A percentile compares a stretch with the other conserved stretches of the same genome.
Conservation (phyloP, 2,797 vertebrate species). For the Sphaeramia orbicularis region DNA sequence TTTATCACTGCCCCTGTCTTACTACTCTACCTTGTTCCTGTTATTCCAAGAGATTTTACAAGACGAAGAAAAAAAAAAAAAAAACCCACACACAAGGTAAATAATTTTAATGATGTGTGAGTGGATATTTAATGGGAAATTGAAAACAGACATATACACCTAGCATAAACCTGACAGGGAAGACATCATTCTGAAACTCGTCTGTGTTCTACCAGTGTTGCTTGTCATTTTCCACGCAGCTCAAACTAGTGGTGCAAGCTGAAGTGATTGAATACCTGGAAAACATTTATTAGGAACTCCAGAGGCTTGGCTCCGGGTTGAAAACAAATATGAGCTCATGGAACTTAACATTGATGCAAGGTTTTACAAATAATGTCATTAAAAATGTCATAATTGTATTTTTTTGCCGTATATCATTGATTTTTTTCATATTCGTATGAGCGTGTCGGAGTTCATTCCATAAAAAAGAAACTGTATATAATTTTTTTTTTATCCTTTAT, state of each 20-base stretch:
- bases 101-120: slow-evolving; percentile 30
- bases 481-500: too few relatives aligned
- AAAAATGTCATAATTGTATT: slow-evolving; percentile 77
- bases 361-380: slow-evolving; percentile 81
- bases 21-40: slow-evolving; percentile 18
- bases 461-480: background rate
- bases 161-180: slow-evolving; percentile 39
- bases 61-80: slow-evolving; percentile 9
- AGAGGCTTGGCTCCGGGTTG: slow-evolving; percentile 62
- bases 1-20: slow-evolving; percentile 39
- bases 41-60: slow-evolving; percentile 36
- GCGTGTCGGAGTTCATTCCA: slow-evolving; percentile 5
- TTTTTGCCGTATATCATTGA: slow-evolving; percentile 52
- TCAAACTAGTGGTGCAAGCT: slow-evolving; percentile 51
- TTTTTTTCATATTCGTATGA: slow-evolving; percentile 12
- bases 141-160: slow-evolving; percentile 28
- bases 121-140: slow-evolving; percentile 34
- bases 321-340: slow-evolving; percentile 63
- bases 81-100: background rate
- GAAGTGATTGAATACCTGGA: slow-evolving; percentile 61
- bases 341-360: slow-evolving; percentile 77
- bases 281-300: slow-evolving; percentile 50
- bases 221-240: slow-evolving; percentile 72
- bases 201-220: slow-evolving; percentile 59
- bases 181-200: slow-evolving; percentile 32